These are phyloP conservation scores for Mirounga angustirostris DNA, from an alignment of 2,113 vertebrate genomes.

Conservation along the genomic window DNA sequence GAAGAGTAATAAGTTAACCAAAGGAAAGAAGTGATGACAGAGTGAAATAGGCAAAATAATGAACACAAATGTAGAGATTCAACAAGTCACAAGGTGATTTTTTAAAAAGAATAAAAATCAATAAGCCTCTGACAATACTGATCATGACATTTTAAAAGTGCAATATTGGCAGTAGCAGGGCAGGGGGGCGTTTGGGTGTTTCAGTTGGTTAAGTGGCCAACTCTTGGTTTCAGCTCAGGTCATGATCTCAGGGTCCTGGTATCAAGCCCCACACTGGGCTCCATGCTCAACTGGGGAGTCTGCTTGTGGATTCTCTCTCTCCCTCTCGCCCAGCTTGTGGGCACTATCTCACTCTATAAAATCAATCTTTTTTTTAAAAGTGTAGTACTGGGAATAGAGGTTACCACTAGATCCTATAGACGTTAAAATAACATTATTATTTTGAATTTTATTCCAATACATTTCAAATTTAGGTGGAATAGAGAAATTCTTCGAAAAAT, in stretches of 20 bases:
- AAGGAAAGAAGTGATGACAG: neutral
- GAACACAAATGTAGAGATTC: neutral
- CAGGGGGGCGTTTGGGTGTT: neutral
- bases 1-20: neutral
- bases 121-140: neutral
- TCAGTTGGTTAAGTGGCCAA: neutral
- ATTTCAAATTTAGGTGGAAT: neutral
- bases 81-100: neutral
- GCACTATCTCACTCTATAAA: neutral
- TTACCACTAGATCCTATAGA: neutral
- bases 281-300: neutral
- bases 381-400: neutral
- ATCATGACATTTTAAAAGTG: neutral
- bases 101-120: neutral
- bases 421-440: neutral
- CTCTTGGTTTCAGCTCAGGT: neutral
- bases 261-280: neutral
- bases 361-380: neutral
- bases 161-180: neutral
- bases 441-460: neutral
- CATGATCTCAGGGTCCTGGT: neutral
- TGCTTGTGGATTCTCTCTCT: neutral
- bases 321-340: neutral
- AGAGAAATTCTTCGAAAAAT: neutral
- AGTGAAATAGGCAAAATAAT: neutral